Percentiles rank a stretch among this genome's conserved stretches.
These are phyloP conservation scores for Temnothorax rugatulus DNA, from an alignment of 2,888 invertebrate genomes.

Conservation along the genomic window DNA sequence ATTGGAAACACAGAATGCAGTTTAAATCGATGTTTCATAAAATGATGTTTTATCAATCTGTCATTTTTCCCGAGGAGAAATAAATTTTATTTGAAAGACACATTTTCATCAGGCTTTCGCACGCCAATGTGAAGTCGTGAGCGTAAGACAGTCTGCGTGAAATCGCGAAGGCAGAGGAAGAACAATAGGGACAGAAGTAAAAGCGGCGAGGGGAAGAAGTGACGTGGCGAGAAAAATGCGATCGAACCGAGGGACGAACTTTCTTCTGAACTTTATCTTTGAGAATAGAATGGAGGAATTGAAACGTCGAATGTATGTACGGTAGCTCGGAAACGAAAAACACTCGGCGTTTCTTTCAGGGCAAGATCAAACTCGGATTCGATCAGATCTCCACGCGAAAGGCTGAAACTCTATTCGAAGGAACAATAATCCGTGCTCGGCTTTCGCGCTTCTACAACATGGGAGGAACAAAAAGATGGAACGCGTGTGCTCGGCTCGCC, in stretches of 20 bases:
- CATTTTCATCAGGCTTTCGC: background rate
- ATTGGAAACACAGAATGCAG: background rate
- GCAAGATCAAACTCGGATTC: conserved; percentile 26
- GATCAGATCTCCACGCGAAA: conserved; percentile 11
- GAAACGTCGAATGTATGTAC: conserved; percentile 32
- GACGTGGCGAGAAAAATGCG: conserved; percentile 36
- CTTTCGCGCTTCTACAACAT: background rate
- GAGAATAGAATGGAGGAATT: conserved; percentile 27
- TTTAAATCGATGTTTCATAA: conserved; percentile 15
- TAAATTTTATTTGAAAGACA: conserved; percentile 22
- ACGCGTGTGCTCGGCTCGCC: background rate
- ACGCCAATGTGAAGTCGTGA: background rate
- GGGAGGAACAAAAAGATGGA: background rate
- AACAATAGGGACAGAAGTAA: background rate
- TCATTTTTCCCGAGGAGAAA: background rate
- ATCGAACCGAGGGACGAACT: conserved; percentile 28
- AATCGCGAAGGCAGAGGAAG: background rate
- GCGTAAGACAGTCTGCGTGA: background rate
- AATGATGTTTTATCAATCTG: conserved; percentile 1
- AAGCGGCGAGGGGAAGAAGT: conserved; percentile 1
- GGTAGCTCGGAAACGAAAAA: conserved; percentile 22
- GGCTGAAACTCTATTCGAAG: background rate
- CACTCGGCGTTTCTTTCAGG: conserved; percentile 17
- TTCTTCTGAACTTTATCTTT: conserved; percentile 44
- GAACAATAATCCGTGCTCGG: conserved; percentile 27